Evolutionary conservation across 2,888 invertebrate genomes (phyloP).

Genomic region (Leptinotarsa tumamoca): DNA sequence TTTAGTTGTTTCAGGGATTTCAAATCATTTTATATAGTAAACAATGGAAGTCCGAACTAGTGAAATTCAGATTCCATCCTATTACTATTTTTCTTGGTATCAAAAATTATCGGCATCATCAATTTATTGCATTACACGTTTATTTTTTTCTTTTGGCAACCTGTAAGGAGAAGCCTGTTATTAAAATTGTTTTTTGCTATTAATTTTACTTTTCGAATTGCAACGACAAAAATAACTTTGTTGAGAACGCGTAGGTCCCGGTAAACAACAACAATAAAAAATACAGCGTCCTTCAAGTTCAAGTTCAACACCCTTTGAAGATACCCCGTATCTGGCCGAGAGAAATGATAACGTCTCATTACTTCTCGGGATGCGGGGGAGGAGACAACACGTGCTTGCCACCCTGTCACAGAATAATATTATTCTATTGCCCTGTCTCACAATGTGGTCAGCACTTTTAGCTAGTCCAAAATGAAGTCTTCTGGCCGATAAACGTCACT

Average conservation of each 20-base stretch:
- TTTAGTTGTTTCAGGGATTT: too few species aligned
- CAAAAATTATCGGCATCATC: too few species aligned
- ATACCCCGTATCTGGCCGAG: background rate
- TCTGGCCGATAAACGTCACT: background rate
- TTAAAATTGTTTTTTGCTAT: too few species aligned
- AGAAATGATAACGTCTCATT: background rate
- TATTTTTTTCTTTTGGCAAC: too few species aligned
- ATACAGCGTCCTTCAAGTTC: background rate
- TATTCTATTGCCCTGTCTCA: too few species aligned
- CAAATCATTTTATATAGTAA: too few species aligned
- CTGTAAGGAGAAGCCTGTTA: too few species aligned
- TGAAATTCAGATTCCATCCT: too few species aligned
- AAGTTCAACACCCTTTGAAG: background rate
- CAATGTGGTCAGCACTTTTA: background rate
- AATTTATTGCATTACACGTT: too few species aligned
- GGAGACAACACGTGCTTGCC: background rate
- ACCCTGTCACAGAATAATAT: background rate
- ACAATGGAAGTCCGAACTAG: too few species aligned
- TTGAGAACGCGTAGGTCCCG: background rate
- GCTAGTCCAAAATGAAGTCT: constrained; percentile 5
- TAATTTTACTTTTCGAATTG: too few species aligned
- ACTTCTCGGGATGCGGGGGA: background rate
- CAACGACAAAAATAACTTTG: background rate
- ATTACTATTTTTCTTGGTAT: too few species aligned
- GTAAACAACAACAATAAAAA: background rate